These are phyloP conservation scores for Martes flavigula DNA, from an alignment of 2,797 vertebrate genomes.

Conservation along the genomic window DNA sequence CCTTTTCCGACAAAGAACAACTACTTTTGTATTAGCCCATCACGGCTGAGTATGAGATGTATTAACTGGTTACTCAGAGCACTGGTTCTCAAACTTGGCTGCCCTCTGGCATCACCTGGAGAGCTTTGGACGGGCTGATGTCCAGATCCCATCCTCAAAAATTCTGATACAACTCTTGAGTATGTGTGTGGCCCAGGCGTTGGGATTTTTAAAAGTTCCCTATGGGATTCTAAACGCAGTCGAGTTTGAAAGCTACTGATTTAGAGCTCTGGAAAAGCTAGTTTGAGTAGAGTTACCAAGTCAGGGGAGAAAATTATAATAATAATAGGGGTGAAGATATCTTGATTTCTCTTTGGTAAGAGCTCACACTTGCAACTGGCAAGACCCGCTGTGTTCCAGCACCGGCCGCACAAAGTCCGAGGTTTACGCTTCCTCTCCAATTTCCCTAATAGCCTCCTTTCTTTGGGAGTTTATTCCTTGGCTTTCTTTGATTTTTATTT, in stretches of 20 bases:
- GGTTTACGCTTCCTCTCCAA: background rate
- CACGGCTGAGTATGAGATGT: background rate
- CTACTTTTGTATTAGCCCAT: background rate
- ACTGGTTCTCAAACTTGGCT: background rate
- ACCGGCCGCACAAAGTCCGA: background rate
- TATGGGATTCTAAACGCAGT: background rate
- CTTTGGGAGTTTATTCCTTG: background rate
- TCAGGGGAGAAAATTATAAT: background rate
- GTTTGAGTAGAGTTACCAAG: constrained; percentile 1
- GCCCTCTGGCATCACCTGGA: background rate
- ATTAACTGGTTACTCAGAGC: background rate
- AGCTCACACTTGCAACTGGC: background rate
- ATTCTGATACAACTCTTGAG: background rate
- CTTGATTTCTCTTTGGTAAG: background rate
- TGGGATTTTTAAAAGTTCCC: background rate
- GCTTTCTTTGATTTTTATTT: constrained; percentile 7
- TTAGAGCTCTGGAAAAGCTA: background rate
- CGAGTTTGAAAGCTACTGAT: background rate
- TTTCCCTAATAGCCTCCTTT: background rate
- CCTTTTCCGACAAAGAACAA: background rate
- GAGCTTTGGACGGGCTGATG: background rate
- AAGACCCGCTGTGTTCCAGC: background rate
- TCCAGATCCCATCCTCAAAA: background rate
- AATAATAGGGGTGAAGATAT: background rate
- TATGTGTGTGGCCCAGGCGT: background rate